phyloP scores from a whole-genome alignment of 2,113 vertebrate species.

The Ochotona curzoniae region DNA sequence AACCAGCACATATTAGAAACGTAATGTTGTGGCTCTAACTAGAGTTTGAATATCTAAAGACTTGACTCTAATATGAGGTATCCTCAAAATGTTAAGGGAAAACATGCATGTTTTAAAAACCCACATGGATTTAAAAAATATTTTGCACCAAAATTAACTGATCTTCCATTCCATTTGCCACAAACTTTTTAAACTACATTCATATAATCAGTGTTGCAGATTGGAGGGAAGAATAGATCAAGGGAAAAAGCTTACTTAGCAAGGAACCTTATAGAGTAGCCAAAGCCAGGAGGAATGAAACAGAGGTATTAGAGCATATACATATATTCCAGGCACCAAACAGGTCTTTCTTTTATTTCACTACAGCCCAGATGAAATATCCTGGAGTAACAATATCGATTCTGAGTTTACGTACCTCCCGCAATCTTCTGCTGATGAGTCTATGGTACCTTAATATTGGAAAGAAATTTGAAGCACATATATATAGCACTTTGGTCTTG shows the following conservation, averaged over 20 bases:
- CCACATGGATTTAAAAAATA: too few species aligned
- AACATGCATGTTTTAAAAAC: too few species aligned
- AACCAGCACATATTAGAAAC: neutral
- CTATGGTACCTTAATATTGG: neutral
- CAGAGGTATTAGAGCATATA: neutral
- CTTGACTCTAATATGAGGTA: neutral
- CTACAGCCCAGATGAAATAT: neutral
- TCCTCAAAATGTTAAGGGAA: too few species aligned
- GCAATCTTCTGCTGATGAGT: neutral
- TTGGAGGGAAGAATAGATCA: neutral
- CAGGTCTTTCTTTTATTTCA: neutral
- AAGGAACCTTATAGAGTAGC: neutral
- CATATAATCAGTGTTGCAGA: neutral
- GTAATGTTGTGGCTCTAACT: neutral
- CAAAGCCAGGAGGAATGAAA: neutral
- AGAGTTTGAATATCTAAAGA: constrained; percentile 3
- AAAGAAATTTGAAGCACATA: neutral
- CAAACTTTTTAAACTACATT: too few species aligned
- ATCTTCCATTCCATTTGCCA: too few species aligned
- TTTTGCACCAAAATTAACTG: too few species aligned
- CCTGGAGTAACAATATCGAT: neutral
- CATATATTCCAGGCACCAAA: neutral
- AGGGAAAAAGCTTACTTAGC: neutral
- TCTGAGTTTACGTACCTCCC: neutral
- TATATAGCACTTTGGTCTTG: neutral